These are phyloP conservation scores for Formica aserva DNA, from an alignment of 2,888 invertebrate species.

Conservation along the genomic window DNA sequence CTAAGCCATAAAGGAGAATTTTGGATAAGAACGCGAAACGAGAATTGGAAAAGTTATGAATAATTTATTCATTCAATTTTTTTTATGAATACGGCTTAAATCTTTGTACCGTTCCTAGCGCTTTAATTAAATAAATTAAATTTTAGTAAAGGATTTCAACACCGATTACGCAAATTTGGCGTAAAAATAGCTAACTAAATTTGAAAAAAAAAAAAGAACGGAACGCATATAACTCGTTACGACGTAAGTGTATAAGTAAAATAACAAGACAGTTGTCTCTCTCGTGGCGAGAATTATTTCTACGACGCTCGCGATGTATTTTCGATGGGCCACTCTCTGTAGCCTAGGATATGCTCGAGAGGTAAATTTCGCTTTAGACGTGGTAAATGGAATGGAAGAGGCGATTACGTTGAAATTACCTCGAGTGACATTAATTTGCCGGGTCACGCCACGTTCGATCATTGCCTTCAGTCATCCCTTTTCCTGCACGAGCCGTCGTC, in stretches of 20 bases:
- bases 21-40: background rate
- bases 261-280: conserved; percentile 19
- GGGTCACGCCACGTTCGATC: conserved; percentile 57
- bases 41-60: background rate
- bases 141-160: too few species aligned
- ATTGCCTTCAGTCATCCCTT: conserved; percentile 49
- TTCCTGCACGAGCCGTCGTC: conserved; percentile 29
- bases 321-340: conserved; percentile 39
- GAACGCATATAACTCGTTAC: background rate
- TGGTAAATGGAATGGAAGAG: conserved; percentile 61
- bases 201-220: background rate
- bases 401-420: conserved; percentile 60
- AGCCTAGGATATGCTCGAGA: conserved; percentile 51
- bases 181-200: background rate
- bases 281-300: conserved; percentile 35
- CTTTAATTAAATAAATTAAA: background rate
- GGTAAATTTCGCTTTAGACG: conserved; percentile 60
- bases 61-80: background rate
- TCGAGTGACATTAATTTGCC: conserved; percentile 60
- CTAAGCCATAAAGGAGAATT: background rate
- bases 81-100: background rate
- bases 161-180: background rate
- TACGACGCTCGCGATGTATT: conserved; percentile 25
- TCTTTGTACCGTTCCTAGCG: background rate
- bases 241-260: background rate